These are phyloP conservation scores for Epinephelus coioides DNA, from an alignment of 2,797 vertebrate species.

Conservation along the genomic window DNA sequence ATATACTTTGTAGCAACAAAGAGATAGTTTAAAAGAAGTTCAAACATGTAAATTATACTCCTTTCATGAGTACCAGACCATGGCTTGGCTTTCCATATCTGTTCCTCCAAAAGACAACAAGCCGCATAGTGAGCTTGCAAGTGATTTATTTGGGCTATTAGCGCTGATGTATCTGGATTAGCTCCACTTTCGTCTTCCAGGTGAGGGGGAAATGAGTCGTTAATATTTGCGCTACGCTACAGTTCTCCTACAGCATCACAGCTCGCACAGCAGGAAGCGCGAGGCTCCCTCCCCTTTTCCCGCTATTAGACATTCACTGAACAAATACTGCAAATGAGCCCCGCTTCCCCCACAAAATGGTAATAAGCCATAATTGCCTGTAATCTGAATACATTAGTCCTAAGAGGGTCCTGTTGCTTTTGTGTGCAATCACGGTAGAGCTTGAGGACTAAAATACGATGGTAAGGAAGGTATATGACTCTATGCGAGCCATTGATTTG, in stretches of 20 bases:
- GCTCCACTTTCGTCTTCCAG: constrained; percentile 67
- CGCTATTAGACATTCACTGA: constrained; percentile 67
- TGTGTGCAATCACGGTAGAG: constrained; percentile 67
- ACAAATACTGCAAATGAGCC: constrained; percentile 76
- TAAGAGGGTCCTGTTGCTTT: constrained; percentile 72
- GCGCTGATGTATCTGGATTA: constrained; percentile 75
- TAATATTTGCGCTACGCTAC: constrained; percentile 72
- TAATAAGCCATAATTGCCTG: constrained; percentile 79
- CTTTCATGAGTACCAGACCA: constrained; percentile 40
- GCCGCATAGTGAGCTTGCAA: constrained; percentile 44
- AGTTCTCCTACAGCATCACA: constrained; percentile 69
- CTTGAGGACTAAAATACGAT: constrained; percentile 54
- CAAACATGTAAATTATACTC: constrained; percentile 26
- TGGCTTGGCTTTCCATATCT: constrained; percentile 61
- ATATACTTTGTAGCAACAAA: constrained; percentile 18
- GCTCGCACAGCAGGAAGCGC: constrained; percentile 70
- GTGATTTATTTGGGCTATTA: constrained; percentile 79
- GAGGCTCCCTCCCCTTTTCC: constrained; percentile 54
- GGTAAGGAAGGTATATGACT: constrained; percentile 20
- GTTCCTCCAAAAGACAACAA: constrained; percentile 65
- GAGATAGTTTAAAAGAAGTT: constrained; percentile 32
- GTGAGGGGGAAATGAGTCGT: constrained; percentile 75
- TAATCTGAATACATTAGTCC: constrained; percentile 81
- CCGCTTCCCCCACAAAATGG: constrained; percentile 68
- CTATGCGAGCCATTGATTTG: not conserved